Conservation (phyloP, 2,888 invertebrate species). For the Trissoscelio sp. region DNA sequence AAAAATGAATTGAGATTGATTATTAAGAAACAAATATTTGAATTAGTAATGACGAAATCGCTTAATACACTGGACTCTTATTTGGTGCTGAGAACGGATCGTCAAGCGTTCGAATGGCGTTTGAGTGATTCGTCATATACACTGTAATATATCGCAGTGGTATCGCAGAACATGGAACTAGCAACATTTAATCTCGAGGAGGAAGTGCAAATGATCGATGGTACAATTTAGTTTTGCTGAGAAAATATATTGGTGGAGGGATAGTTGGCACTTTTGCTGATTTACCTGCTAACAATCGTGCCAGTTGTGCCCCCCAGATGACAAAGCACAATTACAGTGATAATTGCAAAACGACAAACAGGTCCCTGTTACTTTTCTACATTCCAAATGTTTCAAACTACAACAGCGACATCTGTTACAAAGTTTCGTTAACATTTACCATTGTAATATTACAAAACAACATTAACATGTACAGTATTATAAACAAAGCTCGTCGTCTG, state of each 20-base stretch:
- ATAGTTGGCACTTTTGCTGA: neutral
- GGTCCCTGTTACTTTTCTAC: too few relatives aligned
- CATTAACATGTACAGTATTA: neutral
- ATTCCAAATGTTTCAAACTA: too few relatives aligned
- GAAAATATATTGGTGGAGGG: neutral
- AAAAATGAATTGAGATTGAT: too few relatives aligned
- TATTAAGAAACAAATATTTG: neutral
- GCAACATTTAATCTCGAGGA: conserved; percentile 34
- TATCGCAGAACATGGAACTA: conserved; percentile 42
- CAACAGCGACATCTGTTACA: too few relatives aligned
- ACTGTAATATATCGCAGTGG: conserved; percentile 42
- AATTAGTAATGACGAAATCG: conserved; percentile 11
- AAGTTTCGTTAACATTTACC: neutral
- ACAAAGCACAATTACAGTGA: neutral
- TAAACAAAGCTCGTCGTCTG: conserved; percentile 13
- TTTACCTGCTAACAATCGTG: neutral
- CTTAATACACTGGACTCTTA: conserved; percentile 57
- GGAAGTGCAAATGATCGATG: conserved; percentile 10
- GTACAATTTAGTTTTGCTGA: neutral
- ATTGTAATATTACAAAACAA: neutral
- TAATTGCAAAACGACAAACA: neutral
- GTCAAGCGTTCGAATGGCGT: conserved; percentile 56
- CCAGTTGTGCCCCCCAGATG: neutral
- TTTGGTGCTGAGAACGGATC: conserved; percentile 60
- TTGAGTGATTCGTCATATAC: conserved; percentile 51